phyloP scores from a whole-genome alignment of 2,797 vertebrate genomes.

The Sylvilagus floridanus region DNA sequence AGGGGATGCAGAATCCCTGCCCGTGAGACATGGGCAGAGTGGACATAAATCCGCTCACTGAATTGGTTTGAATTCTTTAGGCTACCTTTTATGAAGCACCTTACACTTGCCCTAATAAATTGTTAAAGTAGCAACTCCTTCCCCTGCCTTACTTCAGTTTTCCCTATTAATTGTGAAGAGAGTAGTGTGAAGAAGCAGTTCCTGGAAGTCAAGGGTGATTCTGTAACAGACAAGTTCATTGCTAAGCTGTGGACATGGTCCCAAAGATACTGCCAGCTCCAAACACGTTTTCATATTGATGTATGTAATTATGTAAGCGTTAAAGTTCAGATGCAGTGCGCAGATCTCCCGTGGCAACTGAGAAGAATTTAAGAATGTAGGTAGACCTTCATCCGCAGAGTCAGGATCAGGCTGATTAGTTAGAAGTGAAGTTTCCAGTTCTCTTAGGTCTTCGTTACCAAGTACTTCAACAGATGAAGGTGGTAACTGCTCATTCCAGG shows the following conservation, averaged over 20 bases:
- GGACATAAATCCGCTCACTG: neutral
- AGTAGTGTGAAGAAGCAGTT: slow-evolving; percentile 28
- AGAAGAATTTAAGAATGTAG: slow-evolving; percentile 29
- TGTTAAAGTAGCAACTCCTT: neutral
- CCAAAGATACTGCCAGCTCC: neutral
- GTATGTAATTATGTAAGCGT: neutral
- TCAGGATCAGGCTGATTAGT: neutral
- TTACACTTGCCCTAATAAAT: neutral
- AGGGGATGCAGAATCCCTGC: neutral
- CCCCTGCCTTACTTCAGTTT: neutral
- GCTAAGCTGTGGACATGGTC: neutral
- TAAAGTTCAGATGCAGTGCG: neutral
- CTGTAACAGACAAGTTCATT: neutral
- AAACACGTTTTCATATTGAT: neutral
- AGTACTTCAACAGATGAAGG: neutral
- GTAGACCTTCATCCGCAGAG: neutral
- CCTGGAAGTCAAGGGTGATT: neutral
- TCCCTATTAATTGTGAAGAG: neutral
- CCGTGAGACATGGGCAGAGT: neutral
- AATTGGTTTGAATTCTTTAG: neutral
- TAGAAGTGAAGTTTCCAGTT: neutral
- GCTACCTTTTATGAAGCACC: neutral
- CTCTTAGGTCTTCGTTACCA: neutral
- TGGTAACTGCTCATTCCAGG: neutral
- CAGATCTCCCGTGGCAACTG: neutral